phyloP scores from a whole-genome alignment of 2,797 vertebrate genomes.

The Cottoperca gobio region DNA sequence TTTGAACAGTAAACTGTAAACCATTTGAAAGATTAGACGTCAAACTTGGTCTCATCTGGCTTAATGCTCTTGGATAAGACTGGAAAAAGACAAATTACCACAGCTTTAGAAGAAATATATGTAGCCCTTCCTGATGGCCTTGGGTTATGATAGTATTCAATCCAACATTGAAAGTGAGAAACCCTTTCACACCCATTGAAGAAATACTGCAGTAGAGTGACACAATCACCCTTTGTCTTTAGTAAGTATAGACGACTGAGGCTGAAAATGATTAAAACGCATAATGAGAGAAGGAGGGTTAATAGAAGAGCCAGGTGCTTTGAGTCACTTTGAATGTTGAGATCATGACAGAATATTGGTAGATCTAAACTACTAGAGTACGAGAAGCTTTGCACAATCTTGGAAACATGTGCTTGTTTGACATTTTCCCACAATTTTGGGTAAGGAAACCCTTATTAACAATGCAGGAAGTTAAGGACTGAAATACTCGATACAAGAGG shows the following conservation, averaged over 20 bases:
- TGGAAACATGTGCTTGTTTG: constrained; percentile 8
- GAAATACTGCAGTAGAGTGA: constrained; percentile 1
- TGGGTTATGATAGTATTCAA: background rate
- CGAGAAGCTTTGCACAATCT: constrained; percentile 12
- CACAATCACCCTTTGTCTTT: constrained; percentile 7
- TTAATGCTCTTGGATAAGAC: constrained; percentile 12
- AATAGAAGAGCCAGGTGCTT: background rate
- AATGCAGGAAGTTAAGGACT: background rate
- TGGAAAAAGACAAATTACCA: constrained; percentile 15
- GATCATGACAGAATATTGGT: constrained; percentile 7
- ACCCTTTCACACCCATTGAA: background rate
- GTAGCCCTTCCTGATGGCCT: background rate
- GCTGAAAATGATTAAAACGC: constrained; percentile 21
- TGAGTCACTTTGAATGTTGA: background rate
- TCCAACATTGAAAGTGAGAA: constrained; percentile 3
- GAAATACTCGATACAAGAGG: background rate
- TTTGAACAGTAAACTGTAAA: constrained; percentile 15
- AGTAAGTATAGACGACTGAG: constrained; percentile 18
- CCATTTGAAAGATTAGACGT: constrained; percentile 14
- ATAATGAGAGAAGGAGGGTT: constrained; percentile 10
- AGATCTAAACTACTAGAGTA: background rate
- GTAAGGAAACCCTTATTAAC: background rate
- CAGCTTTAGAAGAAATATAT: background rate
- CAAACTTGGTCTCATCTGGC: constrained; percentile 1
- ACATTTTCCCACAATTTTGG: background rate